Evolutionary conservation across 1,140 invertebrate species (phyloP).

Genomic region (Drosophila orosa): DNA sequence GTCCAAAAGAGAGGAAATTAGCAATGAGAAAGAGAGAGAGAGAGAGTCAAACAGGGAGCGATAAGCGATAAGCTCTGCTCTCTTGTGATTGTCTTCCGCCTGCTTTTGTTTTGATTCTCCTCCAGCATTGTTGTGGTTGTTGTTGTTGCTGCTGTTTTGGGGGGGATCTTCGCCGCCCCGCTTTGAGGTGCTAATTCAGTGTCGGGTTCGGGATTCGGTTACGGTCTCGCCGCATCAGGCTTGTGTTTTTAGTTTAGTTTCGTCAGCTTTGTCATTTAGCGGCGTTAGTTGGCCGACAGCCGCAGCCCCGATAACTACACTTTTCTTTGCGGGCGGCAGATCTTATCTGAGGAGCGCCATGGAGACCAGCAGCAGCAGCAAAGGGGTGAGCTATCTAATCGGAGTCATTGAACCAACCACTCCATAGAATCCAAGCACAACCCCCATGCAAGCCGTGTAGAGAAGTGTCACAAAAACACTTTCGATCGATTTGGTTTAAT

Average conservation of each 20-base stretch:
- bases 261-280: neutral
- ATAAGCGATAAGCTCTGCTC: constrained; percentile 18
- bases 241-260: neutral
- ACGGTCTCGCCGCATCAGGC: constrained; percentile 18
- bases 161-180: neutral
- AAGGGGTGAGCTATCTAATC: constrained; percentile 15
- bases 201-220: constrained; percentile 18
- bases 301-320: constrained; percentile 5
- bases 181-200: constrained; percentile 42
- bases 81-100: constrained; percentile 13
- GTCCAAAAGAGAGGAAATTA: neutral
- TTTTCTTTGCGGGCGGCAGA: neutral
- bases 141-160: neutral
- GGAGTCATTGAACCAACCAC: neutral
- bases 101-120: constrained; percentile 18
- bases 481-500: neutral
- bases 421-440: neutral
- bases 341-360: constrained; percentile 8
- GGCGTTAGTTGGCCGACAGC: constrained; percentile 5
- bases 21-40: neutral
- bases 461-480: neutral
- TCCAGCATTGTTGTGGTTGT: neutral
- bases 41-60: neutral
- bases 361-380: constrained; percentile 5
- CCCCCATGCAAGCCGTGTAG: neutral